Conservation (phyloP, 2,888 invertebrate genomes). For the Xestia sexstrigata region DNA sequence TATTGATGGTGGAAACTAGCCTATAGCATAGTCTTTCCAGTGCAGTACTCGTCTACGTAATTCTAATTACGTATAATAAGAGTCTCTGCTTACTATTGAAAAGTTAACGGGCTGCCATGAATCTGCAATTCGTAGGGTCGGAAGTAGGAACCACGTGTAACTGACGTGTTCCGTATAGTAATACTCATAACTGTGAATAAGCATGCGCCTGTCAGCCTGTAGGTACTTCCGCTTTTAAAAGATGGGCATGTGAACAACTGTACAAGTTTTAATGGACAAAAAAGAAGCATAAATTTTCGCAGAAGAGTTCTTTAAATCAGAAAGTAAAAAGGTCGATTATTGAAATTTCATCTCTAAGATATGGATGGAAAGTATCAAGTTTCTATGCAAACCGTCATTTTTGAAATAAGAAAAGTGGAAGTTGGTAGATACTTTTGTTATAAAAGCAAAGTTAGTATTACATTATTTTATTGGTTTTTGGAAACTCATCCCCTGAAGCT, state of each 20-base stretch:
- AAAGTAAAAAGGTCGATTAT: not conserved
- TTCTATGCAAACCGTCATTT: not conserved
- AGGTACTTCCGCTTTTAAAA: slow-evolving; percentile 38
- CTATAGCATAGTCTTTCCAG: not conserved
- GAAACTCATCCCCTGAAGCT: not conserved
- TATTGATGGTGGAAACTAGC: too few relatives aligned
- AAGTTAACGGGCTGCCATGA: slow-evolving; percentile 28
- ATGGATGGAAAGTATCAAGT: not conserved
- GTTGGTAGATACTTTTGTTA: not conserved
- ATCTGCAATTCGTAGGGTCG: slow-evolving; percentile 35
- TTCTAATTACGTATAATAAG: not conserved
- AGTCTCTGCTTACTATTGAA: not conserved
- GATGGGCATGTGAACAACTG: slow-evolving; percentile 2
- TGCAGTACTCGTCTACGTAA: not conserved
- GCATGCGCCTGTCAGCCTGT: not conserved
- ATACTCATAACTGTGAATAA: slow-evolving; percentile 51
- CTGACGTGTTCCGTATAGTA: slow-evolving; percentile 43
- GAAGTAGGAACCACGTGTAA: slow-evolving; percentile 43
- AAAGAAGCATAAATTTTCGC: not conserved
- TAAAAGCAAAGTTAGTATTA: not conserved
- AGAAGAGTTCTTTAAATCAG: not conserved
- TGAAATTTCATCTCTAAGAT: not conserved
- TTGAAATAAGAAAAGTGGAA: not conserved
- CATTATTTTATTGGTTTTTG: not conserved
- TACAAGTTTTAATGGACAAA: slow-evolving; percentile 6